Evolutionary conservation across 2,797 vertebrate species (phyloP), one percentile per base, ranked within the genome.

Genomic region (Distichodus sexfasciatus): DNA sequence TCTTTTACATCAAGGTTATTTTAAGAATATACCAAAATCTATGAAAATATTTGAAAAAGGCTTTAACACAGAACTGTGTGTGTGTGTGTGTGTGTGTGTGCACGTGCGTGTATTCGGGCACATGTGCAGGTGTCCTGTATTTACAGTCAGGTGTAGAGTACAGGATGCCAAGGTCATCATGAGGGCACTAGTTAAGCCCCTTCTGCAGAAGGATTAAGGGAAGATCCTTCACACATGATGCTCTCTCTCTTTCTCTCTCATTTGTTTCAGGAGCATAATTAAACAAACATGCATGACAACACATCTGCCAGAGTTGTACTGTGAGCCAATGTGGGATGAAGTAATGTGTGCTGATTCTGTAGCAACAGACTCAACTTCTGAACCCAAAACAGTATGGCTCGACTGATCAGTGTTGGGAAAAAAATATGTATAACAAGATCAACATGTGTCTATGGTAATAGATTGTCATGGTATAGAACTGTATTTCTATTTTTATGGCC

Each of bases 141-240:
- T n/a, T 15, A 6, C 9, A 12, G 44, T 50, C 29, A 12, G n/a
- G 38, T 43, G 26, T 46, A 33, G 31, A 12, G n/a, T 44, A 40
- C 21, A 58, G 44, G 5, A 9, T 67, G 8, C 17, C 29, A 46
- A 54, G 11, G 40, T 68, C 44, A n/a, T 36, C 33, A 31, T 46
- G 24, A 67, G 50, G 17, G 38, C 43, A 67, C 50, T 15, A 26
- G 14, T 65, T 71, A 71, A 51, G 61, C 7, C 35, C 65, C 55
- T 66, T 69, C 54, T 71, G 51, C 60, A 65, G 14, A 43, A 35
- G 47, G 61, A 65, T 69, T 72, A 50, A 60, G 23, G 43, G 23
- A 19, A 33, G 38, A 54, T 62, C 38, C 38, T 36, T 71, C 6
- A 66, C 41, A 47, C 2, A 4, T 46, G 28, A 31, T n/a, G 28